A percentile compares a stretch with the other conserved stretches of the same genome.
phyloP scores from a whole-genome alignment of 2,888 invertebrate genomes.

The Agriopis marginaria region DNA sequence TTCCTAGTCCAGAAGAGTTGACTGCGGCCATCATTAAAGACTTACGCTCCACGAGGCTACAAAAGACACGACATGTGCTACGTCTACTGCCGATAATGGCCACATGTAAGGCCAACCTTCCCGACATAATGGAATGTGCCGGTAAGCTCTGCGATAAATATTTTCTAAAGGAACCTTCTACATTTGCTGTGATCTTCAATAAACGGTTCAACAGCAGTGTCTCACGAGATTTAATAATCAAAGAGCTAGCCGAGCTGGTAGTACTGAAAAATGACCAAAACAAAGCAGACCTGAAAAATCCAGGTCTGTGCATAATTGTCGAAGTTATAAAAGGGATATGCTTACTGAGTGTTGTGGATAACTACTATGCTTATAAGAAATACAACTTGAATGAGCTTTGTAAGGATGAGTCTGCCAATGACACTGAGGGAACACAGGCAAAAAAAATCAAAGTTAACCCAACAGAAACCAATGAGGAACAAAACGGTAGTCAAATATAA shows the following conservation, averaged over 20 bases:
- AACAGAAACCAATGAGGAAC: constrained; percentile 56
- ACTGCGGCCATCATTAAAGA: constrained; percentile 91
- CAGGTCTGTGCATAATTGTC: constrained; percentile 92
- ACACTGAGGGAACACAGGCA: constrained; percentile 73
- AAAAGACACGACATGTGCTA: constrained; percentile 91
- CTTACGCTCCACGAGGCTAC: constrained; percentile 88
- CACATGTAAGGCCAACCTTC: constrained; percentile 92
- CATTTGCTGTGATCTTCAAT: constrained; percentile 92
- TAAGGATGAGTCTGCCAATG: constrained; percentile 74
- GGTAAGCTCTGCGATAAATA: constrained; percentile 90
- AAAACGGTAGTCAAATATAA: constrained; percentile 62
- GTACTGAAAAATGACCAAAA: constrained; percentile 89
- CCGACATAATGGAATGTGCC: constrained; percentile 90
- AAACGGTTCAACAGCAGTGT: constrained; percentile 92
- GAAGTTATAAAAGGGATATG: constrained; percentile 94
- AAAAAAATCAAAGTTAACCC: constrained; percentile 76
- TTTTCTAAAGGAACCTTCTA: constrained; percentile 90
- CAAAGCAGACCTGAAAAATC: constrained; percentile 92
- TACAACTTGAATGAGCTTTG: constrained; percentile 92
- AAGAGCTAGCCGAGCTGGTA: constrained; percentile 90
- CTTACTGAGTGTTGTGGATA: constrained; percentile 92
- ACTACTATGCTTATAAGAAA: constrained; percentile 92
- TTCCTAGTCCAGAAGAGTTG: constrained; percentile 91
- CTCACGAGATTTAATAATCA: constrained; percentile 90
- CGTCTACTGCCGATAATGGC: constrained; percentile 93